Evolutionary conservation across 2,888 invertebrate genomes (phyloP).

Genomic region (Priocnemis perturbator): DNA sequence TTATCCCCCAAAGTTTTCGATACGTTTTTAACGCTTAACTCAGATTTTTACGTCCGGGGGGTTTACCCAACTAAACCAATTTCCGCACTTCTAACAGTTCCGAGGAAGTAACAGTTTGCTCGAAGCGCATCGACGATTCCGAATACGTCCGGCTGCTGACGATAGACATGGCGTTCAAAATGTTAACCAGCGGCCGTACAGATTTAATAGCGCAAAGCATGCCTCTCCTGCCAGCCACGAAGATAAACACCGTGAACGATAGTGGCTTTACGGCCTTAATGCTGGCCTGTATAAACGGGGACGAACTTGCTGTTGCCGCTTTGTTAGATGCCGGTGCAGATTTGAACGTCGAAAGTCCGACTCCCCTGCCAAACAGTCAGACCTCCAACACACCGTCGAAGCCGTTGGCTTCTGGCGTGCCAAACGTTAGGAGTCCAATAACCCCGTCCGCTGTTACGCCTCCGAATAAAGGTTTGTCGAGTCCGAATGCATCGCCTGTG

Average conservation of each 20-base stretch:
- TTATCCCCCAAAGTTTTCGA: no score
- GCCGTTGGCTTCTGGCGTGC: constrained; percentile 36
- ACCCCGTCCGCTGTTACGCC: neutral
- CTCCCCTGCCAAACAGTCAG: constrained; percentile 63
- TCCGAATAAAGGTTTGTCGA: neutral
- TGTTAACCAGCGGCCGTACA: constrained; percentile 86
- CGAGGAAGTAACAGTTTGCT: constrained; percentile 78
- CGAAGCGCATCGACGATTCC: constrained; percentile 74
- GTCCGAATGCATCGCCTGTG: constrained; percentile 51
- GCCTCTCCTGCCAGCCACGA: constrained; percentile 85
- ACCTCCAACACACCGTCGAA: constrained; percentile 60
- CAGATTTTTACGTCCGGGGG: no score
- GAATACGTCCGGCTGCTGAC: constrained; percentile 82
- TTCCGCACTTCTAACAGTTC: constrained; percentile 69
- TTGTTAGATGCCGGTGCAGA: constrained; percentile 89
- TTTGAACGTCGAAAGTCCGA: constrained; percentile 87
- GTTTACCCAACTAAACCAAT: neutral
- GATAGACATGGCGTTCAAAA: constrained; percentile 86
- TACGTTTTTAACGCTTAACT: no score
- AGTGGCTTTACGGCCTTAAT: constrained; percentile 89
- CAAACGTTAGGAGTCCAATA: constrained; percentile 47
- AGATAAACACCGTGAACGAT: constrained; percentile 86
- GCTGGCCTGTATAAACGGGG: constrained; percentile 88
- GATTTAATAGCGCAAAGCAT: constrained; percentile 88
- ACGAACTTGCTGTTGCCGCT: constrained; percentile 84